phyloP scores from a whole-genome alignment of 2,113 vertebrate genomes.

The Etheostoma spectabile region DNA sequence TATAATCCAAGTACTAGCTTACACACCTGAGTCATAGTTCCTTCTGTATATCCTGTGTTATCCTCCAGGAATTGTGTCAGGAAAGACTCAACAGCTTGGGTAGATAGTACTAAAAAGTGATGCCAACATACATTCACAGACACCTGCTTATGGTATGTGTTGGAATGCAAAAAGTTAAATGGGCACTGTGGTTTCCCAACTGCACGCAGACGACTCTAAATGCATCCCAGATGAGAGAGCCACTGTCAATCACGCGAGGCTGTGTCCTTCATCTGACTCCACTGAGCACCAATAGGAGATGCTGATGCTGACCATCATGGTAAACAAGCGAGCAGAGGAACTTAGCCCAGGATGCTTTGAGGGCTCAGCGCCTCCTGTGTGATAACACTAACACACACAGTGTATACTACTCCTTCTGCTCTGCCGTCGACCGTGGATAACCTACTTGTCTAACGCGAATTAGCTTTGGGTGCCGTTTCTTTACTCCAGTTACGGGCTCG shows the following conservation, averaged over 20 bases:
- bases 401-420: not conserved
- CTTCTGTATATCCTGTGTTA: too few relatives aligned
- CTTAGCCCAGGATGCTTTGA: slow-evolving; percentile 19
- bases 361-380: not conserved
- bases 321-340: slow-evolving; percentile 59
- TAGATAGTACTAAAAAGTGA: not conserved
- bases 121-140: not conserved
- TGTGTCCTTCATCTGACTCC: slow-evolving; percentile 72
- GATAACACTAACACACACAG: not conserved
- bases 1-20: too few relatives aligned
- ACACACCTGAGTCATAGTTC: too few relatives aligned
- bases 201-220: not conserved
- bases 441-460: slow-evolving; percentile 23
- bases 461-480: slow-evolving; percentile 21
- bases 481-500: not conserved
- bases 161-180: slow-evolving; percentile 33
- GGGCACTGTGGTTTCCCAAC: not conserved
- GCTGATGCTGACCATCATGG: slow-evolving; percentile 27
- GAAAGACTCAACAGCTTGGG: not conserved
- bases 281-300: slow-evolving; percentile 45
- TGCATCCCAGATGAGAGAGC: slow-evolving; percentile 13
- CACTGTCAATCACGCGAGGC: slow-evolving; percentile 20
- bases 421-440: not conserved
- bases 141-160: not conserved
- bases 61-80: not conserved